Evolutionary conservation across 2,888 invertebrate species (phyloP), one percentile per base, ranked within the genome.

Genomic region (Chironomus riparius): DNA sequence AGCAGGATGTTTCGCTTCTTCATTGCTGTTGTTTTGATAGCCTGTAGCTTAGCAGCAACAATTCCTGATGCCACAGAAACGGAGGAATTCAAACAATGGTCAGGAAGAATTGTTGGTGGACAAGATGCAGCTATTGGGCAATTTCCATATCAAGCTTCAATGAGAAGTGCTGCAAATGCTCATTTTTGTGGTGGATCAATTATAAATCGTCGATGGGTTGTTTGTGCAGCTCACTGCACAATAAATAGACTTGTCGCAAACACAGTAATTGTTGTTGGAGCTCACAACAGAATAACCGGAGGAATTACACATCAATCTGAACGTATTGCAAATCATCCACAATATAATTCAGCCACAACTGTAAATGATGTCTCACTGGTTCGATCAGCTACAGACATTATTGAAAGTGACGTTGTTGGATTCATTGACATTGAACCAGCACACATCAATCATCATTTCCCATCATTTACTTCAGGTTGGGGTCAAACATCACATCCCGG

Each of bases 211-310:
- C 65, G 65, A 0, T 21, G 21, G 18, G 24, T 65, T 22, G 65
- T 18, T 15, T 56, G 56, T 38, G 38, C 80, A 21, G 80, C 80
- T 62, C 80, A 80, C 76, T 81, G 81, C 68, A 77, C 76, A n/a
- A 6, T 71, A 18, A 47, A 50, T 21, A 75, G 76, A 28, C 15
- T 61, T 6, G 15, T 68, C n/a, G 72, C 68, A 12, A 69, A 18
- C 12, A 77, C 77, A 38, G 13, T 71, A 5, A 70, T 56, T 22
- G 76, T 77, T 61, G 70, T 77, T 47, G 72, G 77, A 47, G 28
- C 77, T 12, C 68, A 47, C 21, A 65, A 47, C 28, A 70, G 75
- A 24, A 71, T 56, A 0, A 47, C 77, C 47, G 77, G 77, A 24
- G 77, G 77, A 71, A 77, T 62, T 18, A 22, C 68, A 5, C 65